Evolutionary conservation across 2,113 vertebrate species (phyloP).

Genomic region (Strigops habroptila): DNA sequence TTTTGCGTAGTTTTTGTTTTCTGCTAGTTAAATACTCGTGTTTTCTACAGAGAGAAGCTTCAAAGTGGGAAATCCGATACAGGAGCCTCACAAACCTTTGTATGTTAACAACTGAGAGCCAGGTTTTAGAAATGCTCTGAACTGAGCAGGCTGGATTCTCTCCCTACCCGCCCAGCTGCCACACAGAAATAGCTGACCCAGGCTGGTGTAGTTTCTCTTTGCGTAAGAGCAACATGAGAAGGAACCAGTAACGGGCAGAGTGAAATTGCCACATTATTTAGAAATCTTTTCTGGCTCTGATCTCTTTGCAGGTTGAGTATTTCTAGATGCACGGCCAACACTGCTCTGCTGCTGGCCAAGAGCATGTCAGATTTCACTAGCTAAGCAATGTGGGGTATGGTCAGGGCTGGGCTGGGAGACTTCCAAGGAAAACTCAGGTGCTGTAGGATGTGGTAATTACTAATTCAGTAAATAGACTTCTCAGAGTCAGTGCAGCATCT

Average conservation of each 20-base stretch:
- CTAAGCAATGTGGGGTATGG: constrained; percentile 36
- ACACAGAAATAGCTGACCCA: neutral
- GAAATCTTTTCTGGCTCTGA: constrained; percentile 55
- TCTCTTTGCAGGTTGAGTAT: constrained; percentile 48
- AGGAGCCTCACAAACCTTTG: neutral
- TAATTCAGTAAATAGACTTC: constrained; percentile 23
- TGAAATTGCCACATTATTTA: constrained; percentile 53
- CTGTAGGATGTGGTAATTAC: constrained; percentile 50
- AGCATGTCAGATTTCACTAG: constrained; percentile 60
- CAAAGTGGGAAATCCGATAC: neutral
- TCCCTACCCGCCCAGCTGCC: neutral
- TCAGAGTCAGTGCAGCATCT: constrained; percentile 15
- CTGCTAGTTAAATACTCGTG: neutral
- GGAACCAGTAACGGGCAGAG: neutral
- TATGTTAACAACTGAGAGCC: neutral
- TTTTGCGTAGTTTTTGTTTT: constrained; percentile 1
- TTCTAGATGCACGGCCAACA: neutral
- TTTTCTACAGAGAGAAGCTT: neutral
- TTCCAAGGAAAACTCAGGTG: constrained; percentile 67
- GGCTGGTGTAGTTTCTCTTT: neutral
- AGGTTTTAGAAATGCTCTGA: neutral
- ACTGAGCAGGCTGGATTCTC: neutral
- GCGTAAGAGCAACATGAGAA: neutral
- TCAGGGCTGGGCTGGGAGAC: neutral
- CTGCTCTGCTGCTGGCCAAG: constrained; percentile 11